Conservation (phyloP, 2,113 vertebrate species). For the Ciconia maguari region DNA sequence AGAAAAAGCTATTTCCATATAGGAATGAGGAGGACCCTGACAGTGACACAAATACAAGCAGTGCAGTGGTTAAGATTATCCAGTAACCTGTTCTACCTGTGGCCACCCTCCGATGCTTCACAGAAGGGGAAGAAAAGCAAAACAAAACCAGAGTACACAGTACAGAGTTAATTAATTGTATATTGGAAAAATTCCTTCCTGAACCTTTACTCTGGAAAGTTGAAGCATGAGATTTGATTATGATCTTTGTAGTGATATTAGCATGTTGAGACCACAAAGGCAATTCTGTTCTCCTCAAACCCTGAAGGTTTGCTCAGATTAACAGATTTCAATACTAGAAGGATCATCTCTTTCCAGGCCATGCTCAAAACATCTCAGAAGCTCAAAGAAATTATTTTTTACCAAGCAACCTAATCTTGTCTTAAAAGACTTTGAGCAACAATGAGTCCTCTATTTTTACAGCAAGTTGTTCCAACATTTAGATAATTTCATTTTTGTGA, state of each 20-base stretch:
- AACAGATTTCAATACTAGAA: not conserved
- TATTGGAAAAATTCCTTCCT: not conserved
- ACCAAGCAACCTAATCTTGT: constrained; percentile 2
- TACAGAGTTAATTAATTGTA: not conserved
- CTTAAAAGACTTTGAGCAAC: not conserved
- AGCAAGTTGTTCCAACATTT: not conserved
- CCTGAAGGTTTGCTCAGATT: constrained; percentile 8
- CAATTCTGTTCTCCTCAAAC: constrained; percentile 28
- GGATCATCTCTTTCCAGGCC: constrained; percentile 25
- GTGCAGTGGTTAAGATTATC: no score
- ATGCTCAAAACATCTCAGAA: not conserved
- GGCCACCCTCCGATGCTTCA: not conserved
- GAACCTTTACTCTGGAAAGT: not conserved
- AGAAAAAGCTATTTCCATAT: not conserved
- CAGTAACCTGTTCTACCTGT: not conserved
- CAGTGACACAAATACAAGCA: not conserved
- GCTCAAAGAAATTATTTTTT: constrained; percentile 14
- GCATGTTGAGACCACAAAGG: constrained; percentile 15
- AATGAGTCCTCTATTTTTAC: not conserved
- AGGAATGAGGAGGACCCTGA: not conserved
- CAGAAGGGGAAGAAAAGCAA: not conserved
- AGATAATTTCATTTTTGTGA: not conserved
- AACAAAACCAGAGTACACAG: not conserved
- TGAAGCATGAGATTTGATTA: constrained; percentile 19
- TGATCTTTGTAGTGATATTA: constrained; percentile 7